phyloP scores from a whole-genome alignment of 1,140 invertebrate genomes.

The Sweltsa coloradensis region DNA sequence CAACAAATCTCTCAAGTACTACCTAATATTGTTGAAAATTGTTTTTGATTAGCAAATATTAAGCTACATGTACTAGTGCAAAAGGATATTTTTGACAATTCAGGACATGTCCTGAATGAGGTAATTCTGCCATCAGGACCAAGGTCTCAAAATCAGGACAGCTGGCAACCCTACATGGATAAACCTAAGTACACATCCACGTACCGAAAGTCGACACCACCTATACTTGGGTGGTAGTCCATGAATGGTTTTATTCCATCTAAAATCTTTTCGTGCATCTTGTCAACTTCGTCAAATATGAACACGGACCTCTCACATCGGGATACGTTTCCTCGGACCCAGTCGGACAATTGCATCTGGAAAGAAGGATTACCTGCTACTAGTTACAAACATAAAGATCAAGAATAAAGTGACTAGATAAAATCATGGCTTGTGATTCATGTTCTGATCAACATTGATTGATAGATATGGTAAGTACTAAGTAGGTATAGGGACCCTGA shows the following conservation, averaged over 20 bases:
- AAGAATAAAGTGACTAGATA: background rate
- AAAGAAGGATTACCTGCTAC: background rate
- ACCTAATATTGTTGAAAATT: no score
- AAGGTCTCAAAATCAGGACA: background rate
- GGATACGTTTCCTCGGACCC: constrained; percentile 8
- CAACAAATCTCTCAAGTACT: no score
- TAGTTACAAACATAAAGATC: background rate
- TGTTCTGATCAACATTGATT: background rate
- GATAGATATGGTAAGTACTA: no score
- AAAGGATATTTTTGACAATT: no score
- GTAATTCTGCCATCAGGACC: no score
- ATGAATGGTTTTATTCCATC: constrained; percentile 78
- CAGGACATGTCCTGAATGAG: no score
- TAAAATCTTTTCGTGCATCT: constrained; percentile 73
- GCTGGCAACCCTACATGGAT: constrained; percentile 2
- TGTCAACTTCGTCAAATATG: constrained; percentile 96
- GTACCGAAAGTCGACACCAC: constrained; percentile 42
- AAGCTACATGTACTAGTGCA: no score
- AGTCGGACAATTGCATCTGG: constrained; percentile 1
- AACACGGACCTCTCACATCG: constrained; percentile 52
- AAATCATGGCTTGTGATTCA: background rate
- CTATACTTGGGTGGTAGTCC: constrained; percentile 62
- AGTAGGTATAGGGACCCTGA: no score
- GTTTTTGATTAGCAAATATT: no score
- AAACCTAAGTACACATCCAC: background rate